These are phyloP conservation scores for Apodemus sylvaticus DNA, from an alignment of 2,113 vertebrate genomes.

Conservation along the genomic window DNA sequence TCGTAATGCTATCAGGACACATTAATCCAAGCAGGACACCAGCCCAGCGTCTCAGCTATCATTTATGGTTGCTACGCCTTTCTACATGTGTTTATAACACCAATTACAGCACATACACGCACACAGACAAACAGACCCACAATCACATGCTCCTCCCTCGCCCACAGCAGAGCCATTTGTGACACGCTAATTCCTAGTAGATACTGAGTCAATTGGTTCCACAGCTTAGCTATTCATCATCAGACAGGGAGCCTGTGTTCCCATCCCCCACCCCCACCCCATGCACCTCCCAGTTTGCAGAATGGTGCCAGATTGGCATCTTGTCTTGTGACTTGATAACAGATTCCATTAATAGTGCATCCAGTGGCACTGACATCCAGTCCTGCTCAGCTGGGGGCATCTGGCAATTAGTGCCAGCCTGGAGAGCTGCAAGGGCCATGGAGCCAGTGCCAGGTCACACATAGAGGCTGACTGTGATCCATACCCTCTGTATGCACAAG, in stretches of 20 bases:
- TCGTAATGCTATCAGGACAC: constrained; percentile 52
- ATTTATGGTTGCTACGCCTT: background rate
- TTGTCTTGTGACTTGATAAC: constrained; percentile 72
- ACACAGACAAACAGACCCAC: background rate
- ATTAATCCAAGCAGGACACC: constrained; percentile 51
- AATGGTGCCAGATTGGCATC: constrained; percentile 52
- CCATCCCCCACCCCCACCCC: background rate
- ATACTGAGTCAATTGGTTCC: constrained; percentile 73
- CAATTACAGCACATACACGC: background rate
- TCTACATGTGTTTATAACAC: background rate
- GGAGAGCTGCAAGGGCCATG: background rate
- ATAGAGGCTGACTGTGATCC: constrained; percentile 54
- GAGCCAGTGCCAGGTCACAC: constrained; percentile 50
- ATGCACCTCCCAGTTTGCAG: constrained; percentile 72
- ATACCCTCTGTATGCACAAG: background rate
- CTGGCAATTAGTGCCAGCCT: constrained; percentile 61
- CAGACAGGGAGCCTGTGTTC: constrained; percentile 76
- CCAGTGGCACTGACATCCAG: constrained; percentile 57
- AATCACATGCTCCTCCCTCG: background rate
- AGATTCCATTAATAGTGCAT: constrained; percentile 61
- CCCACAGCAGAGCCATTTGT: constrained; percentile 44
- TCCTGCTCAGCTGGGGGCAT: constrained; percentile 53
- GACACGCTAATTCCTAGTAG: constrained; percentile 79
- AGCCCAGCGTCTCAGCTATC: constrained; percentile 12
- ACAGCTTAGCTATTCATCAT: constrained; percentile 79